Percentiles rank a stretch among this genome's conserved stretches.
phyloP scores from a whole-genome alignment of 2,888 invertebrate genomes.

The Drosophila helvetica region DNA sequence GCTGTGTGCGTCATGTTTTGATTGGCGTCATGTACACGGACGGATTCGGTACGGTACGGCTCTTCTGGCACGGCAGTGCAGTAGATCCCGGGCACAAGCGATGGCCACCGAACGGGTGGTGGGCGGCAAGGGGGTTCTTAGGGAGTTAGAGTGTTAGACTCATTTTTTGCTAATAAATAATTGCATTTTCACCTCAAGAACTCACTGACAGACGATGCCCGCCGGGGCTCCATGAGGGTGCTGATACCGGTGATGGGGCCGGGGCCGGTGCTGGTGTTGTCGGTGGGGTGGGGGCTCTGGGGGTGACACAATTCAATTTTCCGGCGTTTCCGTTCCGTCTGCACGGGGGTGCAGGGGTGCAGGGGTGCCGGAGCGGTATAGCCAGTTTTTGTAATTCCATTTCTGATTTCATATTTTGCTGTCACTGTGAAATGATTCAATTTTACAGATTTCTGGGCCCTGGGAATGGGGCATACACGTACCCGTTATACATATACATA shows the following conservation, averaged over 20 bases:
- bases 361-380: slow-evolving; percentile 20
- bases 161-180: slow-evolving; percentile 68
- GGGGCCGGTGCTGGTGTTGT: too few species aligned
- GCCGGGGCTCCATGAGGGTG: neutral
- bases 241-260: slow-evolving; percentile 1
- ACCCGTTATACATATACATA: neutral
- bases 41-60: slow-evolving; percentile 41
- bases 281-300: neutral
- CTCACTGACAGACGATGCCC: slow-evolving; percentile 67
- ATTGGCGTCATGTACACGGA: slow-evolving; percentile 66
- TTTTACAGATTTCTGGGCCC: slow-evolving; percentile 62
- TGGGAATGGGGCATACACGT: slow-evolving; percentile 8
- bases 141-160: slow-evolving; percentile 21
- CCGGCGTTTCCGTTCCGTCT: slow-evolving; percentile 71
- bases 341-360: slow-evolving; percentile 18
- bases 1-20: slow-evolving; percentile 75
- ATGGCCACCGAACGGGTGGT: too few species aligned
- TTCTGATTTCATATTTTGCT: slow-evolving; percentile 76
- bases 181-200: slow-evolving; percentile 79
- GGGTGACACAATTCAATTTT: slow-evolving; percentile 73
- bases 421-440: slow-evolving; percentile 78
- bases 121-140: too few species aligned
- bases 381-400: slow-evolving; percentile 69
- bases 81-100: neutral
- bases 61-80: too few species aligned